Base-by-base conservation (phyloP, 1,140 invertebrate species). In the Marisa cornuarietis region DNA sequence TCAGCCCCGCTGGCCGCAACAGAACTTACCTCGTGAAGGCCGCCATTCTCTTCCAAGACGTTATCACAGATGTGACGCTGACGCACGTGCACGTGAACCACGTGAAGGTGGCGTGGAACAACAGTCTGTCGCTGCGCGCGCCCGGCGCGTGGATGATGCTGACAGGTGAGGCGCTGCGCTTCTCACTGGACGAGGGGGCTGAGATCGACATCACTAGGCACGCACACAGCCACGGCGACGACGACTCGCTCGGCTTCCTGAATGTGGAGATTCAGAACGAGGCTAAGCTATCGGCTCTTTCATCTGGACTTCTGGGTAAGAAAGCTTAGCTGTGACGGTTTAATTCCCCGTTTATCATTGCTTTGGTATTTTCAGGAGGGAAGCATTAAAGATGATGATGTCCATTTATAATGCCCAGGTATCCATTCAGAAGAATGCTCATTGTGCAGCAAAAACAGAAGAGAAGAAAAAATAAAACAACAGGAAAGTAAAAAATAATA, bases 221-320 rank as follows among this genome's bases (percentile, higher is more conserved):
- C 31, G 71, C 78, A 49, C 79, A 66, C 7, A 75, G 66, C 31
- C 61, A 71, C 18, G 20, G 54, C 63, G 69, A 78, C 8, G n/a
- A 61, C 78, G 80, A 62, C 14, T 62, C 78, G n/a, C 78, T 78
- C 10, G 58, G 74, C 13, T 85, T 81, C 42, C 54, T 85, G 42
- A 85, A 85, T 79, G 65, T 85, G 31, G 82, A 85, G 58, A 72
- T 85, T 20, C 81, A 83, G 26, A 81, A 83, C 18, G 84, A 85
- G 62, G 71, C 61, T 24, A 72, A 79, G 18, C 68, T 85, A 61
- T 85, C 84, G 0, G 18, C 71, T 51, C 22, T 73, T 0, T 73
- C 82, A 7, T 79, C 72, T 22, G 84, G 84, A n/a, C 66, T 85
- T 42, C 52, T 85, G 65, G 84, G 84, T 85, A 69, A 76, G 81